phyloP scores from a whole-genome alignment of 2,888 invertebrate genomes.

The Hemicrepidius hirtus region DNA sequence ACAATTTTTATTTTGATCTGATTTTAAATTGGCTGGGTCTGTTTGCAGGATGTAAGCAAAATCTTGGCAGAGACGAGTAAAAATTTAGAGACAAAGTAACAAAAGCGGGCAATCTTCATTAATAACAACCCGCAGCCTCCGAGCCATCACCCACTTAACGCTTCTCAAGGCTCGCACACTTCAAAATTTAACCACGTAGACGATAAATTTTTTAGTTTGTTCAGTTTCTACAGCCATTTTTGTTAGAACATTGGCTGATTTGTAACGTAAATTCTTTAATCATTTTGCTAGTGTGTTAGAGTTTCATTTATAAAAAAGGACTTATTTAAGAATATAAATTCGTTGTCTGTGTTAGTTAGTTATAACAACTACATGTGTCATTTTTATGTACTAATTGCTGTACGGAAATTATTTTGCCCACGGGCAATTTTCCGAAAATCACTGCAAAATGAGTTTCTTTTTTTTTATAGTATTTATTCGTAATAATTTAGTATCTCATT shows the following conservation, averaged over 20 bases:
- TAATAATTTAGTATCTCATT: constrained; percentile 26
- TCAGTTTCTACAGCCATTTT: constrained; percentile 60
- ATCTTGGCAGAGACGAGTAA: constrained; percentile 71
- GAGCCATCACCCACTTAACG: constrained; percentile 55
- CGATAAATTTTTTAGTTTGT: constrained; percentile 56
- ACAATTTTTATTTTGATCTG: constrained; percentile 13
- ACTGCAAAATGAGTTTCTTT: background rate
- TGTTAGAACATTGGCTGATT: constrained; percentile 52
- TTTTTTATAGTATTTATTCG: constrained; percentile 15
- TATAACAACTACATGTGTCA: constrained; percentile 29
- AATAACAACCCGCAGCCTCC: constrained; percentile 63
- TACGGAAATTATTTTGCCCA: constrained; percentile 14
- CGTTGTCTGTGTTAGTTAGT: constrained; percentile 41
- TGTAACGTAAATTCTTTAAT: constrained; percentile 38
- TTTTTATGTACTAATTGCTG: constrained; percentile 25
- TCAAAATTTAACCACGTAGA: constrained; percentile 52
- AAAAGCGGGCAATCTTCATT: constrained; percentile 60
- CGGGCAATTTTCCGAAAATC: constrained; percentile 10
- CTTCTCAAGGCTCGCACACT: constrained; percentile 50
- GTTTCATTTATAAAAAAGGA: constrained; percentile 3
- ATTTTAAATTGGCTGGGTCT: constrained; percentile 66
- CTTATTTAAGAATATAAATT: constrained; percentile 26
- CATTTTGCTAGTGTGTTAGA: constrained; percentile 28
- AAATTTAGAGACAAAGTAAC: constrained; percentile 65
- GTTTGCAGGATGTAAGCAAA: constrained; percentile 74